Base-by-base conservation (phyloP, 1,140 invertebrate genomes). In the Trigoniulus corallinus region DNA sequence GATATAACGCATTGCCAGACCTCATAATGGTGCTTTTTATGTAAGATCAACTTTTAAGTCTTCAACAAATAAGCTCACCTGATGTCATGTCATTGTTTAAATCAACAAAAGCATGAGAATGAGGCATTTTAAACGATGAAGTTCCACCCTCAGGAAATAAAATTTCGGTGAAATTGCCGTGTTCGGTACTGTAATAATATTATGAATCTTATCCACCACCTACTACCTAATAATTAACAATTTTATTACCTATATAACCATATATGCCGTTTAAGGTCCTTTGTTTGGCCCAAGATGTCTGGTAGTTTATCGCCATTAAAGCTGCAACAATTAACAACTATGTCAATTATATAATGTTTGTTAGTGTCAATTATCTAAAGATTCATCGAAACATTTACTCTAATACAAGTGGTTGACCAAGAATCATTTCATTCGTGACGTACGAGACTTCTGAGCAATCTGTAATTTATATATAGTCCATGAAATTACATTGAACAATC, bases 301-400 rank as follows among this genome's bases (percentile, higher is more conserved):
- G 92, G 80, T 44, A 92, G 85, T 85, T 93, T 91, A 64, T 97
- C 86, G 46, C 80, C 80, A 71, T 96, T 84, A 54, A 82, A 86
- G 66, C 66, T 68, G 55, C 40, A 58, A 56, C 37, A 26, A 22
- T 47, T 15, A 41, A 45, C n/a, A 48, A 3, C 27, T 10, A 46
- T 22, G 21, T 40, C 10, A 25, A 23, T 43, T 27, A 44, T 50
- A 44, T n/a, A 18, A 10, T 13, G 40, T n/a, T 7, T 18, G 34
- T 24, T 37, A 22, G 3, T 22, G 21, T 37, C 7, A 44, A 13
- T 51, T 58, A n/a, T n/a, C n/a, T n/a, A n/a, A n/a, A n/a, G n/a
- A n/a, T n/a, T n/a, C n/a, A n/a, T n/a, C n/a, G n/a, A n/a, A n/a
- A n/a, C n/a, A n/a, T 60, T 62, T 60, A 65, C 64, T 95, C 91